A percentile compares a stretch with the other conserved stretches of the same genome.
phyloP scores from a whole-genome alignment of 2,888 invertebrate genomes.

The Mantis religiosa region DNA sequence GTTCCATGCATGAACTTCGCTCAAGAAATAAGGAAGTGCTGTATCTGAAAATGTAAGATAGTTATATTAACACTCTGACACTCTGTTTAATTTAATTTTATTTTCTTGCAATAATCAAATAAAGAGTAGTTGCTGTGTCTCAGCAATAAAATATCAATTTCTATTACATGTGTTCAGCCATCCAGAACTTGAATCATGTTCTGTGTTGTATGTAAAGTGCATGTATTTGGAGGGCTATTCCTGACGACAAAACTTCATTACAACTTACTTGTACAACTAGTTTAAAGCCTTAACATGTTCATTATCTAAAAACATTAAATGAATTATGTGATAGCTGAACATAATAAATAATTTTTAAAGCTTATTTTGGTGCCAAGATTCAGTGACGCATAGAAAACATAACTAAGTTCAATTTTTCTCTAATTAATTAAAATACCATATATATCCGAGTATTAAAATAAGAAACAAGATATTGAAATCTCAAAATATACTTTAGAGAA shows the following conservation, averaged over 20 bases:
- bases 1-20: not conserved
- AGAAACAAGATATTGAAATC: no score
- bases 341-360: not conserved
- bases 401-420: not conserved
- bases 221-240: not conserved
- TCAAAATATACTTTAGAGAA: no score
- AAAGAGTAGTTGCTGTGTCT: not conserved
- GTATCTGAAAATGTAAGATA: not conserved
- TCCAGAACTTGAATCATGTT: not conserved
- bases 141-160: not conserved
- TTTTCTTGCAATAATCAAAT: constrained; percentile 1
- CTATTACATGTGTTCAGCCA: not conserved
- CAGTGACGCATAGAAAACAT: not conserved
- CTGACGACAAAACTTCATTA: not conserved
- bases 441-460: not conserved
- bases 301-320: not conserved
- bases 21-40: not conserved
- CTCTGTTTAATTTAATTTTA: not conserved
- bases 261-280: not conserved
- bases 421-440: not conserved
- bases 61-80: not conserved
- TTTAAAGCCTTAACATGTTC: not conserved
- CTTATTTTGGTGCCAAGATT: not conserved
- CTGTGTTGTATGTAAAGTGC: not conserved
- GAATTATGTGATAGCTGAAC: not conserved